Conservation (phyloP, 2,797 vertebrate genomes). For the Siniperca undulata region DNA sequence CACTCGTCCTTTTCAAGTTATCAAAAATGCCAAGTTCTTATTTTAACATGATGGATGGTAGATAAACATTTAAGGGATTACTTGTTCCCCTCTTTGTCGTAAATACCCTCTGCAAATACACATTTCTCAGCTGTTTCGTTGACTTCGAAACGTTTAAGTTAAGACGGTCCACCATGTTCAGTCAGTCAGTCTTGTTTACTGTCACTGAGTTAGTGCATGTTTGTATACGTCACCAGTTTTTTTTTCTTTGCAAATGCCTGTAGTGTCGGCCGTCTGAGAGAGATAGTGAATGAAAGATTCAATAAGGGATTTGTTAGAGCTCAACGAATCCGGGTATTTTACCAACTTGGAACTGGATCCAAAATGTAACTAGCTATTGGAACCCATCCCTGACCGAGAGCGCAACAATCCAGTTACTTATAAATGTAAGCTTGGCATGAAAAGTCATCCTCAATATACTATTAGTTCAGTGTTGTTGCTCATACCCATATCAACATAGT, state of each 20-base stretch:
- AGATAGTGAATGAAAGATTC: background rate
- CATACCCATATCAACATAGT: conserved; percentile 33
- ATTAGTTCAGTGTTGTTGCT: conserved; percentile 22
- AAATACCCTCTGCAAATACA: background rate
- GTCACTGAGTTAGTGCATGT: background rate
- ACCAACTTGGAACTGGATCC: background rate
- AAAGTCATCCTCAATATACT: background rate
- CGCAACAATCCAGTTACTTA: conserved; percentile 10
- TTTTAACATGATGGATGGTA: background rate
- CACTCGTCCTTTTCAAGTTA: background rate
- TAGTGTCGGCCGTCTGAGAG: background rate
- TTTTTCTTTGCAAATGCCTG: background rate
- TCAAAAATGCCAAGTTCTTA: background rate
- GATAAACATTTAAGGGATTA: background rate
- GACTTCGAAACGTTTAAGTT: background rate
- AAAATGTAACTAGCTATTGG: background rate
- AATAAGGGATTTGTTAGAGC: background rate
- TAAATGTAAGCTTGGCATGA: conserved; percentile 31
- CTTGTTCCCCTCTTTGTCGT: background rate
- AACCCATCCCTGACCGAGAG: conserved; percentile 18
- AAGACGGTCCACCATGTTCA: background rate
- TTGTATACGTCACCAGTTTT: background rate
- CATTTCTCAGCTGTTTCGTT: background rate
- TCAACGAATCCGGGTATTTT: background rate
- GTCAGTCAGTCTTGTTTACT: background rate